phyloP scores from a whole-genome alignment of 1,140 invertebrate genomes.

The Pogonus chalceus region DNA sequence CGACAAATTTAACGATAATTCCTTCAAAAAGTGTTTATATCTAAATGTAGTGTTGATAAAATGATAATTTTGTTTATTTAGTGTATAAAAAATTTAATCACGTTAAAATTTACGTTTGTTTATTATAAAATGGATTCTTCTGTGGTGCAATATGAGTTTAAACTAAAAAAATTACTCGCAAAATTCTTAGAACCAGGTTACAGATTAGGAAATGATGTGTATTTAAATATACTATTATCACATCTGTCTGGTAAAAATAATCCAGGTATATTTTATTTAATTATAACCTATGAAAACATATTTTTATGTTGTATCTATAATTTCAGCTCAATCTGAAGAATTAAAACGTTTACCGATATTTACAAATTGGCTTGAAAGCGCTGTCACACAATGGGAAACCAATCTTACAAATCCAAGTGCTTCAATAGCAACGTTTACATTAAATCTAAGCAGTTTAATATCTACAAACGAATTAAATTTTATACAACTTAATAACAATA shows the following conservation, averaged over 20 bases:
- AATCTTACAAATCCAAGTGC: conserved; percentile 27
- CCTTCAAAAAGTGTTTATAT: no score
- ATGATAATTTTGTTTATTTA: neutral
- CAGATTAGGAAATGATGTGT: conserved; percentile 38
- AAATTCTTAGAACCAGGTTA: conserved; percentile 37
- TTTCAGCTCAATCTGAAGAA: conserved; percentile 13
- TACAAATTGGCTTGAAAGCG: conserved; percentile 20
- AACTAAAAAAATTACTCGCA: conserved; percentile 33
- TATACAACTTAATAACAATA: conserved; percentile 25
- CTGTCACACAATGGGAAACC: conserved; percentile 21
- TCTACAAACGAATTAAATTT: conserved; percentile 35
- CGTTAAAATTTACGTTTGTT: neutral
- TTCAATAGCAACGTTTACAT: conserved; percentile 35
- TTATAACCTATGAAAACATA: neutral
- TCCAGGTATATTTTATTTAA: conserved; percentile 26
- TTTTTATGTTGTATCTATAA: no score
- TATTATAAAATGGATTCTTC: conserved; percentile 18
- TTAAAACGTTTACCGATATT: conserved; percentile 16
- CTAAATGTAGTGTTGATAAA: neutral
- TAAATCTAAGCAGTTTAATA: conserved; percentile 38
- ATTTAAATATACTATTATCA: conserved; percentile 39
- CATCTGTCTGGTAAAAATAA: conserved; percentile 36
- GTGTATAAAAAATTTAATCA: neutral
- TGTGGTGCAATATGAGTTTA: conserved; percentile 22
- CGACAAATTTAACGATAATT: no score